These are phyloP conservation scores for Microcebus lehilahytsara DNA, from an alignment of 2,113 vertebrate species.

Conservation along the genomic window DNA sequence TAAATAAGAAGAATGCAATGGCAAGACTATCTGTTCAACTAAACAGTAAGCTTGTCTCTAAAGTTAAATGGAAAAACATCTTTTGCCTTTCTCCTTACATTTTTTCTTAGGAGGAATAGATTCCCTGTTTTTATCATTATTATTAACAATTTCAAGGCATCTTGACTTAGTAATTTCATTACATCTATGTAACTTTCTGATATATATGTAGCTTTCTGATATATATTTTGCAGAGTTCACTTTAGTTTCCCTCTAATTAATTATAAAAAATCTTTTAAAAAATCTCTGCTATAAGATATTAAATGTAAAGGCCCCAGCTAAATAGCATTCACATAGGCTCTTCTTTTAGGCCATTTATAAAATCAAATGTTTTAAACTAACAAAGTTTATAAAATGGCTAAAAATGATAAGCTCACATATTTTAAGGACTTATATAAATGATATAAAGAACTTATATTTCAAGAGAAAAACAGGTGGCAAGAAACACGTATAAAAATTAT, in stretches of 20 bases:
- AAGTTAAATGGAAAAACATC: background rate
- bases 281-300: background rate
- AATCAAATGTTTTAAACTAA: background rate
- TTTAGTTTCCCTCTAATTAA: background rate
- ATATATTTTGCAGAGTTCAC: background rate
- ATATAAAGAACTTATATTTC: background rate
- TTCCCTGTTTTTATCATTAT: background rate
- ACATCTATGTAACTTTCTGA: background rate
- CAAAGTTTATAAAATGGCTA: background rate
- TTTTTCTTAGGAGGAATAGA: background rate
- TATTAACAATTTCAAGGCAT: background rate
- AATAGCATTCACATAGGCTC: background rate
- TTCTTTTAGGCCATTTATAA: constrained; percentile 22
- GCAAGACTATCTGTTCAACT: background rate
- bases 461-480: background rate
- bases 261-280: background rate
- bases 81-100: background rate
- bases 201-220: background rate
- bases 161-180: background rate
- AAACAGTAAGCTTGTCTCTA: background rate
- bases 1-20: background rate
- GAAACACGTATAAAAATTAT: background rate
- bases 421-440: background rate
- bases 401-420: background rate
- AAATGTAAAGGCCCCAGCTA: background rate